A percentile compares a stretch with the other conserved stretches of the same genome.
Conservation (phyloP, 2,113 vertebrate species). For the Columbina picui region DNA sequence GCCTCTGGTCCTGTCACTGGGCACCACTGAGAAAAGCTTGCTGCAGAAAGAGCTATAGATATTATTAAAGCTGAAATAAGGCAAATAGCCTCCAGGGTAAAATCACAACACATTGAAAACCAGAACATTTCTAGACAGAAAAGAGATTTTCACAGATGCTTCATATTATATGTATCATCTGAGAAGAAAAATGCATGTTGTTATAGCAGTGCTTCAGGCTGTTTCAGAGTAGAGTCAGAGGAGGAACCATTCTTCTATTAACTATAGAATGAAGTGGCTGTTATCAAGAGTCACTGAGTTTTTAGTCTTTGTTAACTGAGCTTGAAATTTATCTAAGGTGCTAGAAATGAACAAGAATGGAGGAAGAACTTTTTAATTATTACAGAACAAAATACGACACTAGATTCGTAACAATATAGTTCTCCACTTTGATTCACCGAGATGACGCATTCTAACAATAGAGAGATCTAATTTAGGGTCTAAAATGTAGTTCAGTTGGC, state of each 20-base stretch:
- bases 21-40: neutral
- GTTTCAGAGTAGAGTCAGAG: neutral
- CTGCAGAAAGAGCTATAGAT: neutral
- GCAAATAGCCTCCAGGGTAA: neutral
- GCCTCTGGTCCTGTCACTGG: neutral
- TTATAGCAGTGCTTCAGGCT: neutral
- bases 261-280: neutral
- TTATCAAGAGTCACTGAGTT: neutral
- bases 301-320: neutral
- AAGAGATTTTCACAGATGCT: neutral
- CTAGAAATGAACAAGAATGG: neutral
- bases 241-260: neutral
- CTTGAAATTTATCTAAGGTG: neutral
- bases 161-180: neutral
- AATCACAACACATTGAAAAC: neutral
- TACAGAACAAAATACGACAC: neutral
- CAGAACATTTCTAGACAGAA: neutral
- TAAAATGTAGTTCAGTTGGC: neutral
- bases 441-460: neutral
- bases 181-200: neutral
- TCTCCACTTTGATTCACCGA: neutral
- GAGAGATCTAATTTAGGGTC: neutral
- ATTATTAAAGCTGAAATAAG: neutral
- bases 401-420: neutral
- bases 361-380: neutral